Evolutionary conservation across 2,797 vertebrate species (phyloP), one percentile per base, ranked within the genome.

Genomic region (Danio jaintianensis): DNA sequence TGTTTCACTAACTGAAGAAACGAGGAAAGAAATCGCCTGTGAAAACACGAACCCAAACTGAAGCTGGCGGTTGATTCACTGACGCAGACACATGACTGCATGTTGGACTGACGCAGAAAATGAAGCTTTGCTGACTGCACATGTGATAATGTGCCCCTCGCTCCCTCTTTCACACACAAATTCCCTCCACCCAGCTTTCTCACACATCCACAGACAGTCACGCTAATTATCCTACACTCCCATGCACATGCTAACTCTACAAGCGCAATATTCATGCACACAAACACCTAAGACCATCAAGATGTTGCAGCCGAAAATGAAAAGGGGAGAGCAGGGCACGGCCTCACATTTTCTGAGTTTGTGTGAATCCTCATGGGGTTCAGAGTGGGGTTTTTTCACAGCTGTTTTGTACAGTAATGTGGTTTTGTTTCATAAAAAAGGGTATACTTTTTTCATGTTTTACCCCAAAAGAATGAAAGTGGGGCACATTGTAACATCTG

Each of bases 1-100:
- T 75, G 77, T 56, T 79, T 62, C 56, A 47, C 52, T 62, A 71
- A 69, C 70, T 58, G 53, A 78, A 20, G 52, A 55, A 66, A 53
- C 7, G 47, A 52, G 22, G 15, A 62, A 68, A 48, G 61, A 42
- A 76, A 62, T 61, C n/a, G 40, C 48, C 55, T 71, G 59, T 73
- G 20, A 53, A 64, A 64, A 55, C 45, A 75, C 56, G 64, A 50
- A 55, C 36, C 55, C 22, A 73, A 63, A 20, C 47, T 36, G 16
- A 75, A 70, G 61, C 10, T 38, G 56, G 15, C 76, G 77, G 63
- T 78, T 70, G 50, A 67, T 53, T 56, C 53, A 56, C 15, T 63
- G 55, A 78, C 5, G n/a, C 42, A 36, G 29, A 20, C 36, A 53
- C 45, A 63, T 63, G 73, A 64, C 16, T 70, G 13, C 13, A 2